phyloP scores from a whole-genome alignment of 2,797 vertebrate genomes.

The Choloepus didactylus region DNA sequence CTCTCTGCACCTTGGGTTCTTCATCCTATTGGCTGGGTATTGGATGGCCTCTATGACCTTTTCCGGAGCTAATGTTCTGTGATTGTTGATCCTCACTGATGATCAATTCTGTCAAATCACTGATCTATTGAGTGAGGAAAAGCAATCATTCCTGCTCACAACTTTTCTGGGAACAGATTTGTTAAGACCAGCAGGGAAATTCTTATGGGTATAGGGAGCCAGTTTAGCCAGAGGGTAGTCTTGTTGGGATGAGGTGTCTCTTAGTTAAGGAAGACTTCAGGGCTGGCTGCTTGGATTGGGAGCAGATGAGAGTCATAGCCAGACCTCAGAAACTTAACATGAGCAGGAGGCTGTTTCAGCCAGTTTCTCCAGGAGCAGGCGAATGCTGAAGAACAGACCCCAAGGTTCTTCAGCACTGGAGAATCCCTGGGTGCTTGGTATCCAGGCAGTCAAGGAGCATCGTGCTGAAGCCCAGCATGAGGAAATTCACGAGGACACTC shows the following conservation, averaged over 20 bases:
- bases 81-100: background rate
- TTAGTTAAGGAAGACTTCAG: conserved; percentile 53
- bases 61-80: background rate
- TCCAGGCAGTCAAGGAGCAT: background rate
- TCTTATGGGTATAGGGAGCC: background rate
- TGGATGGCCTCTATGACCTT: background rate
- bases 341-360: conserved; percentile 10
- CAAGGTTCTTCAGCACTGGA: background rate
- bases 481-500: background rate
- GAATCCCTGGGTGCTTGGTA: background rate
- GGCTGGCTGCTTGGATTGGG: conserved; percentile 20
- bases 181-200: background rate
- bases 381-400: background rate
- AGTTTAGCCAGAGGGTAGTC: background rate
- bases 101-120: background rate
- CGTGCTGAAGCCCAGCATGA: background rate
- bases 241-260: conserved; percentile 16
- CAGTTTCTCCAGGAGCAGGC: background rate
- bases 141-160: background rate
- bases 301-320: conserved; percentile 21
- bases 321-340: background rate
- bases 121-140: background rate
- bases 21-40: background rate
- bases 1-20: background rate
- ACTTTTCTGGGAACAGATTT: conserved; percentile 12